Base-by-base conservation (phyloP, 2,888 invertebrate species). In the Melinaea marsaeus region DNA sequence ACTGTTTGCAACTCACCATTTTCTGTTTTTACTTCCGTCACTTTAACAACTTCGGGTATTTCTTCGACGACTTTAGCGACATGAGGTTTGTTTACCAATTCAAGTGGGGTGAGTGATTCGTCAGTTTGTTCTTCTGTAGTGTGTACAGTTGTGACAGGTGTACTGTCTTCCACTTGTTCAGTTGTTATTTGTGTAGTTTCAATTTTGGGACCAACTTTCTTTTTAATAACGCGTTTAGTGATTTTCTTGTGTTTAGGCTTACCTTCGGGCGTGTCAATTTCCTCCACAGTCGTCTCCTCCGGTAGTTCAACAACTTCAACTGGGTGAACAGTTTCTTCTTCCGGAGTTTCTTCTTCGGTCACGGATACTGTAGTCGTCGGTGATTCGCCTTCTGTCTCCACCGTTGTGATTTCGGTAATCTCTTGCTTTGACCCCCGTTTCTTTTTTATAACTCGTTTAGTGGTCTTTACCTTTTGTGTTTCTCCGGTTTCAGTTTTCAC, bases 161-260 rank as follows among this genome's bases (percentile, higher is more conserved):
- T 37, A 61, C 86, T 86, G 76, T 86, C 86, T 76, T 86, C 76
- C 77, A 88, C 74, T 80, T 86, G 69, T 70, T 71, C 69, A 47
- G 35, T 68, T 69, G 60, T 71, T 45, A 3, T 54, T 51, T 55
- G 32, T 66, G 72, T 74, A 0, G 70, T 69, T 68, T 71, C 70
- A 4, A 67, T 48, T 57, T 70, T 73, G 2, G 72, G 80, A 57
- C 79, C 81, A 63, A 77, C 76, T 51, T 75, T 76, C 69, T 81
- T 88, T 72, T 72, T 71, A 62, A 75, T 68, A 64, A 79, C 35
- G 7, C 46, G 55, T 22, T 62, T 35, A 5, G 58, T 37, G 46
- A 22, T 46, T 62, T 58, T 55, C 63, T 58, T 75, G 55, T 79
- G 51, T 79, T 74, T 72, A 58, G 73, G 71, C 80, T 75, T 78